phyloP scores from a whole-genome alignment of 1,140 invertebrate genomes.

The Caenorhabditis tropicalis region DNA sequence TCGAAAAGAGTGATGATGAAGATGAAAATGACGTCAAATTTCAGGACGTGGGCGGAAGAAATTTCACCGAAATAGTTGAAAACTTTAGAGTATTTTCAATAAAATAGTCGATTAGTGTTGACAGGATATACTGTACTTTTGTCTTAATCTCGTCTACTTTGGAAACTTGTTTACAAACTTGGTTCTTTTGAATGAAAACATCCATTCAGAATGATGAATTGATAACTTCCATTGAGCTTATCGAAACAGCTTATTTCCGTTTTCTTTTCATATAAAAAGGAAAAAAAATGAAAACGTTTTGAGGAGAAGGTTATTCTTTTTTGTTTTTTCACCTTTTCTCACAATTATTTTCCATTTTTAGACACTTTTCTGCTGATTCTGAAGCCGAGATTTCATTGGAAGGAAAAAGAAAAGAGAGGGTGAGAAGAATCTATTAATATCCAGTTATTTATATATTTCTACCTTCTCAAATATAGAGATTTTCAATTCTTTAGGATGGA shows the following conservation, averaged over 20 bases:
- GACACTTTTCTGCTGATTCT: not conserved
- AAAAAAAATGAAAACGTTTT: no score
- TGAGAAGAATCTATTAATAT: not conserved
- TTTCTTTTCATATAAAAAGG: not conserved
- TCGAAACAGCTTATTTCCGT: no score
- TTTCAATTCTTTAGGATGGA: not conserved
- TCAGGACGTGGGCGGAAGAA: not conserved
- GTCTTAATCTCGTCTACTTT: no score
- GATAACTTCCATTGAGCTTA: no score
- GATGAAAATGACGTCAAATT: not conserved
- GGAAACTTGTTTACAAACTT: no score
- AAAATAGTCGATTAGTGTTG: no score
- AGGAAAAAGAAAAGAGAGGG: not conserved
- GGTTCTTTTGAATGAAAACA: no score
- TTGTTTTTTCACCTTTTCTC: not conserved
- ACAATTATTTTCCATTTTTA: not conserved
- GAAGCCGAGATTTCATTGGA: not conserved
- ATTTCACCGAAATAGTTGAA: not conserved
- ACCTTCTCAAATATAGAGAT: not conserved
- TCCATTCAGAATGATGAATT: no score
- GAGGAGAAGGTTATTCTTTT: not conserved
- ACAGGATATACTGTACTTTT: no score
- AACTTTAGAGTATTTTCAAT: no score
- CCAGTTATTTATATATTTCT: not conserved
- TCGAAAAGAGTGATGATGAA: not conserved